Evolutionary conservation across 2,797 vertebrate genomes (phyloP).

Genomic region (Lithobates pipiens): DNA sequence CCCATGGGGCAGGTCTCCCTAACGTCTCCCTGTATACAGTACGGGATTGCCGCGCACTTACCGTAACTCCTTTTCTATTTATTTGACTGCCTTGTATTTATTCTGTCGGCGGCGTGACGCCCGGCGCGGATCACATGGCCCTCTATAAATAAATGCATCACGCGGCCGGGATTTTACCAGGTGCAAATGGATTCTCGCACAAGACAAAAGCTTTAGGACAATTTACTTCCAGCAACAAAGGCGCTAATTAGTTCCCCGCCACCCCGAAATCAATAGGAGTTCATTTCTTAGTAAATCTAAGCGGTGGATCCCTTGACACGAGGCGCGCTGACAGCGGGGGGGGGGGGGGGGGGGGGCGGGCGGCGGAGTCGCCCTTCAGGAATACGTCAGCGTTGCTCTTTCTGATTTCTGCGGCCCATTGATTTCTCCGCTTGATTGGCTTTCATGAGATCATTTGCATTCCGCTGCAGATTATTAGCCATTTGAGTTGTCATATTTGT

Average conservation of each 20-base stretch:
- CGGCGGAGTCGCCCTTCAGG: slow-evolving; percentile 21
- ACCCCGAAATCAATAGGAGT: slow-evolving; percentile 17
- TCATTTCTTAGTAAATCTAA: not conserved
- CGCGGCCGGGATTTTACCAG: slow-evolving; percentile 27
- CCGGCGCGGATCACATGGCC: slow-evolving; percentile 21
- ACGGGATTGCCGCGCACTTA: slow-evolving; percentile 28
- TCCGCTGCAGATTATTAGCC: slow-evolving; percentile 59
- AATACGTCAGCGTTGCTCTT: slow-evolving; percentile 47
- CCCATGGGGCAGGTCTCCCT: not conserved
- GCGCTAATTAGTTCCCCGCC: slow-evolving; percentile 34
- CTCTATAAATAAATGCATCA: slow-evolving; percentile 44
- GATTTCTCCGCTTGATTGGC: slow-evolving; percentile 55
- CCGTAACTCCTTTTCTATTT: slow-evolving; percentile 34
- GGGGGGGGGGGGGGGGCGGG: too few relatives aligned
- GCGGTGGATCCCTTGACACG: slow-evolving; percentile 35
- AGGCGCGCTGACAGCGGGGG: not conserved
- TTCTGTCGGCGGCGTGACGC: slow-evolving; percentile 10
- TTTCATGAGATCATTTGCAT: slow-evolving; percentile 60
- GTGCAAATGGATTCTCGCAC: slow-evolving; percentile 40
- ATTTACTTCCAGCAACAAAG: slow-evolving; percentile 27
- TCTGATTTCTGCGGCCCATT: slow-evolving; percentile 43
- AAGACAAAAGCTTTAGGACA: slow-evolving; percentile 32
- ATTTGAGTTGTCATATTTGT: slow-evolving; percentile 61
- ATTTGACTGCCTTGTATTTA: slow-evolving; percentile 15
- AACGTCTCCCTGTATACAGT: not conserved